Conservation (phyloP, 35 echinoderm and acorn worm genomes). For the Hemicentrotus pulcherrimus region DNA sequence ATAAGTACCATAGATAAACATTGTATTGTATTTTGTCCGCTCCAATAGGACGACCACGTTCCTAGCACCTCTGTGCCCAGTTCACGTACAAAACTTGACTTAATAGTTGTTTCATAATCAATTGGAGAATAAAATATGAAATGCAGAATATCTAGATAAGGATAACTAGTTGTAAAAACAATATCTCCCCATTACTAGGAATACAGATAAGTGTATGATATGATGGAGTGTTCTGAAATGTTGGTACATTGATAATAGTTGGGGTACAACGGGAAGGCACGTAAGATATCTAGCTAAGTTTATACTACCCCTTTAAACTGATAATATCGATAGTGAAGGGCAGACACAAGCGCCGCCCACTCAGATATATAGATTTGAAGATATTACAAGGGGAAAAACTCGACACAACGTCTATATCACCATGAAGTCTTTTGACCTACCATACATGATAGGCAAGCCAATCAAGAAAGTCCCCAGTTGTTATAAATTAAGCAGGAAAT, state of each 20-base stretch:
- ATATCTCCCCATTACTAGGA: conserved; percentile 24
- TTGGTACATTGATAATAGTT: not conserved
- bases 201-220: conserved; percentile 1
- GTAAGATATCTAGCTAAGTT: conserved; percentile 45
- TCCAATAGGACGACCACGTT: not conserved
- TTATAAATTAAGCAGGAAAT: not conserved
- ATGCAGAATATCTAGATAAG: not conserved
- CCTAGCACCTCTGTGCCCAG: not conserved
- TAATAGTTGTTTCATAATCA: not conserved
- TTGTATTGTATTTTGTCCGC: not conserved
- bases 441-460: not conserved
- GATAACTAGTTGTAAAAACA: conserved; percentile 7
- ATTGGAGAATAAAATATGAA: conserved; percentile 5
- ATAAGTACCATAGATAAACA: conserved; percentile 25
- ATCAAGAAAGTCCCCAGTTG: conserved; percentile 20
- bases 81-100: not conserved
- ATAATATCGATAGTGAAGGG: not conserved
- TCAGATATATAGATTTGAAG: conserved; percentile 40
- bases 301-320: conserved; percentile 34
- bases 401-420: not conserved
- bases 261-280: conserved; percentile 28
- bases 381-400: conserved; percentile 21
- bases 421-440: not conserved
- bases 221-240: conserved; percentile 6
- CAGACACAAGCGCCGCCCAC: not conserved